A percentile compares a stretch with the other conserved stretches of the same genome.
Evolutionary conservation across 1,140 invertebrate species (phyloP).

Genomic region (Chironomus tepperi): DNA sequence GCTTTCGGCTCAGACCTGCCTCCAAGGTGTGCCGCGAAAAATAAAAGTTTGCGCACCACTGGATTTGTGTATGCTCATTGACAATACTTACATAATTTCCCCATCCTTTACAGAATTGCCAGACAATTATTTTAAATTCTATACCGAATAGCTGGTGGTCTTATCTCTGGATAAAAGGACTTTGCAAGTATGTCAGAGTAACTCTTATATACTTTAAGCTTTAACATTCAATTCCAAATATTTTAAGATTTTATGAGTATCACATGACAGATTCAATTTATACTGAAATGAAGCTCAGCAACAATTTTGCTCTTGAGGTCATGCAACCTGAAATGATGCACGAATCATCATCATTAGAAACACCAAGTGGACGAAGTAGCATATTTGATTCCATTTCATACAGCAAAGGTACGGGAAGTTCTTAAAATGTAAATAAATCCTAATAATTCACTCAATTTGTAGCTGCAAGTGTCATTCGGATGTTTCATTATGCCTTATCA

Average conservation of each 20-base stretch:
- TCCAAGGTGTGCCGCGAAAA: no score
- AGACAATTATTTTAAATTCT: not conserved
- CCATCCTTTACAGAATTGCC: not conserved
- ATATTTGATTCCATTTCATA: not conserved
- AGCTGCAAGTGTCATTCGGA: not conserved
- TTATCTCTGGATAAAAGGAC: not conserved
- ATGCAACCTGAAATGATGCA: not conserved
- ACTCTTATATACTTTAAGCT: no score
- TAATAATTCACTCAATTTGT: not conserved
- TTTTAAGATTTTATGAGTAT: not conserved
- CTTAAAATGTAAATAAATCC: not conserved
- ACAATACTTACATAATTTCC: no score
- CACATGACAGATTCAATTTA: not conserved
- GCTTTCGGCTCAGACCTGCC: no score
- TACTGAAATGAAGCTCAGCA: not conserved
- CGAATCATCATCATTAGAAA: not conserved
- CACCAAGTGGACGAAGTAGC: not conserved
- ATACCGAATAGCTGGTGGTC: not conserved
- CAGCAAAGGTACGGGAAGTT: not conserved
- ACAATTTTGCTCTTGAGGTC: not conserved
- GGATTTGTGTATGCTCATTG: no score
- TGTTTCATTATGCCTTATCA: not conserved
- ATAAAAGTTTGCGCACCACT: no score
- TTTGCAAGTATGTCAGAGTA: not conserved
- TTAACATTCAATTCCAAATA: not conserved